phyloP scores from a whole-genome alignment of 1,140 invertebrate genomes.

The Tetranychus cinnabarinus region DNA sequence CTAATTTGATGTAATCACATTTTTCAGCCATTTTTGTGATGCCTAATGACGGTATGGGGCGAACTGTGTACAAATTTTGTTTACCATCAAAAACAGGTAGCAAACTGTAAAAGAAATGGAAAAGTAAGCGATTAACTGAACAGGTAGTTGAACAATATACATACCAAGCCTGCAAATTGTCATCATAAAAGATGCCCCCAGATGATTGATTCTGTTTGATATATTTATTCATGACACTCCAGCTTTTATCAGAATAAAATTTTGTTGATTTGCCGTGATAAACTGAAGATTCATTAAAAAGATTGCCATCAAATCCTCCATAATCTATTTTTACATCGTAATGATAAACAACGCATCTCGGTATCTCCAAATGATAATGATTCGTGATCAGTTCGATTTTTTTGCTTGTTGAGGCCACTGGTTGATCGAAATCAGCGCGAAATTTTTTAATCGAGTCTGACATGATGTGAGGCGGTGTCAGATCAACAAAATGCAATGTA shows the following conservation, averaged over 20 bases:
- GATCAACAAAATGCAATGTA: no score
- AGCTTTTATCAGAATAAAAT: not conserved
- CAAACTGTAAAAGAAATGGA: not conserved
- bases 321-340: not conserved
- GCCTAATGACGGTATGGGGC: not conserved
- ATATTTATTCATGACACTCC: not conserved
- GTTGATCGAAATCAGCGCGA: no score
- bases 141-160: no score
- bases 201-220: not conserved
- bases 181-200: not conserved
- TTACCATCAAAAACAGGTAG: not conserved
- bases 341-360: not conserved
- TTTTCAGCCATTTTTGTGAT: not conserved
- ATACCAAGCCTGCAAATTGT: not conserved
- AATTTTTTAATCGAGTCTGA: no score
- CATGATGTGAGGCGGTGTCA: no score
- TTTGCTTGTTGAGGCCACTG: no score
- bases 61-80: not conserved
- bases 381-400: not conserved
- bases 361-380: not conserved
- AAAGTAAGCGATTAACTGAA: not conserved
- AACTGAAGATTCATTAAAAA: not conserved
- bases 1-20: not conserved
- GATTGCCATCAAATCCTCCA: not conserved
- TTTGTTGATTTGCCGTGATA: not conserved